Evolutionary conservation across 2,113 vertebrate genomes (phyloP), one percentile per base, ranked within the genome.

Genomic region (Symphodus melops): DNA sequence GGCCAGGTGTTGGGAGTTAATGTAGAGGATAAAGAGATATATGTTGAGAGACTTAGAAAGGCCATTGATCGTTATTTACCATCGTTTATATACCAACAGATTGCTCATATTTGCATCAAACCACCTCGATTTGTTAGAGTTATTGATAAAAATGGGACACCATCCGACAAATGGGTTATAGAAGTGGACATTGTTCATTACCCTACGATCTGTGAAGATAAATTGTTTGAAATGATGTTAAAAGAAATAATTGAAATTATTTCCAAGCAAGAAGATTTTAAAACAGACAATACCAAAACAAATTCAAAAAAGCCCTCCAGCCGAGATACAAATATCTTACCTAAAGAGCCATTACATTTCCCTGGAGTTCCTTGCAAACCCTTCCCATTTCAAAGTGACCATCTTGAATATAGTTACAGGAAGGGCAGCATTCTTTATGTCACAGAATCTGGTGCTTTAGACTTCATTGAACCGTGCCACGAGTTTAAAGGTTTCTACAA

Each of bases 141-240:
- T 56, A 89, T 96, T 75, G 82, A 92, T 37, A 86, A 87, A 77
- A 89, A 95, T 5, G 88, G 63, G 56, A 92, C 84, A 21, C 62
- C 63, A 8, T 93, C 93, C 48, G 68, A 92, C 19, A 93, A 23
- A 56, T 95, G 81, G 92, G 94, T 96, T 37, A 95, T 96, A 72
- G 95, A 96, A 86, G 93, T 96, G 0, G 95, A 96, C 75, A 70
- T 96, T 9, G 90, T 96, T 75, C 93, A 95, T 53, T 82, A 90
- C 12, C 74, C 83, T 8, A 28, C 21, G 0, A 56, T 90, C 75
- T 96, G 95, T 89, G 0, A 51, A 61, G 28, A 91, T n/a, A 87
- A 87, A 6, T 23, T 84, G 69, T 96, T 95, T 68, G 56, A 87
- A 67, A 84, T 42, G 39, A 33, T 1, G 3, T 41, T 10, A 9